phyloP scores from a whole-genome alignment of 2,797 vertebrate species.

The Ptychobarbus kaznakovi region DNA sequence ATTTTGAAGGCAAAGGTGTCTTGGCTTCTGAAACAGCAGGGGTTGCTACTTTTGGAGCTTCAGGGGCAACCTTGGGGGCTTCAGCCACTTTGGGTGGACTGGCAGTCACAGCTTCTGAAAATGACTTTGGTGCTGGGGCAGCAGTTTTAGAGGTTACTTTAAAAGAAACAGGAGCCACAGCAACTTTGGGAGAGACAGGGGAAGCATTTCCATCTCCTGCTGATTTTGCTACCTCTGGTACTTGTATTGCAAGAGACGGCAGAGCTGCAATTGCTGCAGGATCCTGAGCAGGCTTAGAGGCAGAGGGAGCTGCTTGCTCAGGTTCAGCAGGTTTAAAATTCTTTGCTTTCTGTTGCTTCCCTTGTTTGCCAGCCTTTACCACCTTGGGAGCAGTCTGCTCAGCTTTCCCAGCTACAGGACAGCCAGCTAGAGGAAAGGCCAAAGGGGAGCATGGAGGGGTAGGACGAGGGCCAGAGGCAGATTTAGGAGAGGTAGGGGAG shows the following conservation, averaged over 20 bases:
- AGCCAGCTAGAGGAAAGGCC: slow-evolving; percentile 62
- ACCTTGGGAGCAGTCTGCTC: slow-evolving; percentile 72
- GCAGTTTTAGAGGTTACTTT: slow-evolving; percentile 73
- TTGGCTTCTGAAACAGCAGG: slow-evolving; percentile 55
- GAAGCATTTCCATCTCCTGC: slow-evolving; percentile 7
- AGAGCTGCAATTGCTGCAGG: slow-evolving; percentile 31
- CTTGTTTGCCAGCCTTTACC: slow-evolving; percentile 81
- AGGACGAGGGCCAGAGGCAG: slow-evolving; percentile 68
- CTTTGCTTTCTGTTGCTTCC: slow-evolving; percentile 75
- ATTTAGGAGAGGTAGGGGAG: slow-evolving; percentile 80
- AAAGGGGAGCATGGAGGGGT: slow-evolving; percentile 67
- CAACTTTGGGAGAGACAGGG: slow-evolving; percentile 54
- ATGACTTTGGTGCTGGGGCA: slow-evolving; percentile 72
- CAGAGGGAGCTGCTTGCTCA: slow-evolving; percentile 26
- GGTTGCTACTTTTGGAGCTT: slow-evolving; percentile 31
- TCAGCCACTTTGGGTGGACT: slow-evolving; percentile 67
- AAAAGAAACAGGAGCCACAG: slow-evolving; percentile 65
- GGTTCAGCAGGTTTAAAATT: slow-evolving; percentile 68
- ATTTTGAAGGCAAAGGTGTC: slow-evolving; percentile 40
- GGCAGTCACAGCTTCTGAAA: slow-evolving; percentile 69
- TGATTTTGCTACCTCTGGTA: slow-evolving; percentile 22
- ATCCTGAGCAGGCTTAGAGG: slow-evolving; percentile 14
- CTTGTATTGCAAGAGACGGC: slow-evolving; percentile 33
- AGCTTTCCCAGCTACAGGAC: slow-evolving; percentile 59
- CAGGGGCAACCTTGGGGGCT: slow-evolving; percentile 59